Evolutionary conservation across 2,113 vertebrate genomes (phyloP).

Genomic region (Ceratotherium simum): DNA sequence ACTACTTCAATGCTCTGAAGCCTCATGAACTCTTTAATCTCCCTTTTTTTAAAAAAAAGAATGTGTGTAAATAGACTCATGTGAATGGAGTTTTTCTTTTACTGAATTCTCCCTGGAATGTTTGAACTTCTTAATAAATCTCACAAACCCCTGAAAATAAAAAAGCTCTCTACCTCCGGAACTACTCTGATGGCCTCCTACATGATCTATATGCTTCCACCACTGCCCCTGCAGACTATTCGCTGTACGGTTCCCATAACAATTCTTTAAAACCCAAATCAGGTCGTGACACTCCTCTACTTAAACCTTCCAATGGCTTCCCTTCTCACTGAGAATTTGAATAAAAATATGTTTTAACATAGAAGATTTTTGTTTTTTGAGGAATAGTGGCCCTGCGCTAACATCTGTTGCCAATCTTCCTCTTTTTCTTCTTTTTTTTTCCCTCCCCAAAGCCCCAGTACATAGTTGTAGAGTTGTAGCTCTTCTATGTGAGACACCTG

Average conservation of each 20-base stretch:
- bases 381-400: too few relatives aligned
- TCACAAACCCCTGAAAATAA: not conserved
- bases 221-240: not conserved
- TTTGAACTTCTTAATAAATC: not conserved
- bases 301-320: not conserved
- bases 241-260: accelerated
- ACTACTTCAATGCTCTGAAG: not conserved
- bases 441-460: too few relatives aligned
- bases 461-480: too few relatives aligned
- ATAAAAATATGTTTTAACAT: not conserved
- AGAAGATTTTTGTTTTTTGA: not conserved
- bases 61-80: not conserved
- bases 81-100: not conserved
- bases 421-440: too few relatives aligned
- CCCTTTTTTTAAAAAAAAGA: not conserved
- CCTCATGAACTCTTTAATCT: not conserved
- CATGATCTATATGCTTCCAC: not conserved
- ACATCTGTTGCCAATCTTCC: too few relatives aligned
- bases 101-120: not conserved
- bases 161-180: not conserved
- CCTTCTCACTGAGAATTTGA: not conserved
- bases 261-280: not conserved
- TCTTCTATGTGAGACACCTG: too few relatives aligned
- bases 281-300: not conserved
- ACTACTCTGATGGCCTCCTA: not conserved